phyloP scores from a whole-genome alignment of 2,888 invertebrate genomes.

The Nipponacmea schrenckii region DNA sequence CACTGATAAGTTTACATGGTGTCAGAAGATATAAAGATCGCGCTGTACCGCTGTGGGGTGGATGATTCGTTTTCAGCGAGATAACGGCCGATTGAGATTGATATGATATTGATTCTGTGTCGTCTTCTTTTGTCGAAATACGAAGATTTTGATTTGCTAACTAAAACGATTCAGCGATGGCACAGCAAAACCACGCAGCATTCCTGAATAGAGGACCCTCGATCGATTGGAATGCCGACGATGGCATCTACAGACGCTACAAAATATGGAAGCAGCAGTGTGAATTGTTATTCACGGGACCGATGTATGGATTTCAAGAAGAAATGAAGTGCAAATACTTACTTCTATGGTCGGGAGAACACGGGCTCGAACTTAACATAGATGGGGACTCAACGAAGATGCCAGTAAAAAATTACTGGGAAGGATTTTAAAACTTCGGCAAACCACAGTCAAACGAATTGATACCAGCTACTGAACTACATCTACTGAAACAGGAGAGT shows the following conservation, averaged over 20 bases:
- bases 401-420: conserved; percentile 3
- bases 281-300: background rate
- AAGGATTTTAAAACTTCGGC: background rate
- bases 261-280: background rate
- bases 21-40: no score
- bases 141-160: no score
- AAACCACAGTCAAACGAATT: conserved; percentile 12
- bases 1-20: no score
- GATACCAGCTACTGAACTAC: background rate
- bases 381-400: background rate
- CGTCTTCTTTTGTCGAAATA: no score
- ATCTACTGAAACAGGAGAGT: background rate
- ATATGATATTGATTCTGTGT: no score
- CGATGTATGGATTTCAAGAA: background rate
- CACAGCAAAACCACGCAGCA: background rate
- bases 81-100: no score
- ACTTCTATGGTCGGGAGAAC: background rate
- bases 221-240: background rate
- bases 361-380: background rate
- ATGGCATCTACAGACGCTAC: background rate
- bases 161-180: no score
- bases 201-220: conserved; percentile 2
- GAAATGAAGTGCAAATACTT: conserved; percentile 6
- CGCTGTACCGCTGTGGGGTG: no score
- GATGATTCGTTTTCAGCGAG: no score